Evolutionary conservation across 2,113 vertebrate genomes (phyloP).

Genomic region (Hemiprocne comata): DNA sequence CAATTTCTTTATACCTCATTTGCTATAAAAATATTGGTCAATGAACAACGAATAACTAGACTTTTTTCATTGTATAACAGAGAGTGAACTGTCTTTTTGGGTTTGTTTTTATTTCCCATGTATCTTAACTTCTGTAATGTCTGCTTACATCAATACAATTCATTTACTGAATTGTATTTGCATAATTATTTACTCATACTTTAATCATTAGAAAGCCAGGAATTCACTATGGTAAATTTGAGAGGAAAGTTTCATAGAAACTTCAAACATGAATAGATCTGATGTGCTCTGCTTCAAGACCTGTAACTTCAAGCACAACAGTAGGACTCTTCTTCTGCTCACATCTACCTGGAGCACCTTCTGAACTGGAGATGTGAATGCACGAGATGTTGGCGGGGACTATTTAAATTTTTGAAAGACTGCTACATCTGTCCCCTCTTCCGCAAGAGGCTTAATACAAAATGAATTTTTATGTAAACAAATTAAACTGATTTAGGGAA

Average conservation of each 20-base stretch:
- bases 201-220: background rate
- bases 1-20: slow-evolving; percentile 36
- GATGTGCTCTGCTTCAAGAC: background rate
- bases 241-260: background rate
- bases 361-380: background rate
- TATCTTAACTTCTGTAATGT: background rate
- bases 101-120: background rate
- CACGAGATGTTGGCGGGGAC: background rate
- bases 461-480: background rate
- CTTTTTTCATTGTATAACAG: background rate
- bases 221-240: background rate
- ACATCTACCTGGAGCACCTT: background rate
- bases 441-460: background rate
- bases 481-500: background rate
- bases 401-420: background rate
- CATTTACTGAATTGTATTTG: background rate
- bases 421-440: background rate
- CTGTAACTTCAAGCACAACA: background rate
- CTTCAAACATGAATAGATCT: background rate
- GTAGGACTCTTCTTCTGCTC: background rate
- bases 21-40: slow-evolving; percentile 50
- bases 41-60: slow-evolving; percentile 44
- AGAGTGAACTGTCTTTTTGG: background rate
- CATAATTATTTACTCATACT: background rate
- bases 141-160: background rate